phyloP scores from a whole-genome alignment of 2,888 invertebrate genomes.

The Pogonocherus hispidulus region DNA sequence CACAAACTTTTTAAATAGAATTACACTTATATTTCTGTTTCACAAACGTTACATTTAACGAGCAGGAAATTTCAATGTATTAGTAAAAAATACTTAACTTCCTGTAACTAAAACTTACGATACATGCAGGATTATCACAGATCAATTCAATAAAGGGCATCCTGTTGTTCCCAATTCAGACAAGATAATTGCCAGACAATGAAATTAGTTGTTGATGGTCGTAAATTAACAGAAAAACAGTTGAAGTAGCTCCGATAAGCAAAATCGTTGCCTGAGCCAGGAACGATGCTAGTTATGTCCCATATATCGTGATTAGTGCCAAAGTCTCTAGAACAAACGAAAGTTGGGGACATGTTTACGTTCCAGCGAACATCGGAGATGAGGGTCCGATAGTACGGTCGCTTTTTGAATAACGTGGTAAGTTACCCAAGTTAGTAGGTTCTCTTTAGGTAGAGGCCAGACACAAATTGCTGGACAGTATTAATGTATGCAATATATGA shows the following conservation, averaged over 20 bases:
- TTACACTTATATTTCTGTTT: too few species aligned
- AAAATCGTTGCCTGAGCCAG: slow-evolving; percentile 35
- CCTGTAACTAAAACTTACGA: too few species aligned
- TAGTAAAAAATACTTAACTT: too few species aligned
- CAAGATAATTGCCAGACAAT: slow-evolving; percentile 25
- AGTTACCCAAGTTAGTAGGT: too few species aligned
- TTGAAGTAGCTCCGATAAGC: slow-evolving; percentile 39
- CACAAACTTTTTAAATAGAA: too few species aligned
- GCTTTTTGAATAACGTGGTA: too few species aligned
- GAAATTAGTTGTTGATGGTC: slow-evolving; percentile 43
- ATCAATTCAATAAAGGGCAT: not conserved
- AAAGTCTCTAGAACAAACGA: slow-evolving; percentile 55
- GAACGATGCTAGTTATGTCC: slow-evolving; percentile 49
- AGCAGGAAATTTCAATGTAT: too few species aligned
- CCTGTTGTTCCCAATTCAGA: slow-evolving; percentile 12
- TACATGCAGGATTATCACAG: too few species aligned
- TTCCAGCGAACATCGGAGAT: slow-evolving; percentile 54
- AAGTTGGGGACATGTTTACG: slow-evolving; percentile 56
- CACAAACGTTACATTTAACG: too few species aligned
- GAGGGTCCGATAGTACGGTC: slow-evolving; percentile 36
- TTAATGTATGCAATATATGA: too few species aligned
- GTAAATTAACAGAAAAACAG: slow-evolving; percentile 35
- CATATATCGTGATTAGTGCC: slow-evolving; percentile 56
- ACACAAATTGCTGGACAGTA: too few species aligned
- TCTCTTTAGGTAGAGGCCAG: too few species aligned